Percentiles rank a stretch among this genome's conserved stretches.
These are phyloP conservation scores for Cerastoderma edule DNA, from an alignment of 2,888 invertebrate species.

Conservation along the genomic window DNA sequence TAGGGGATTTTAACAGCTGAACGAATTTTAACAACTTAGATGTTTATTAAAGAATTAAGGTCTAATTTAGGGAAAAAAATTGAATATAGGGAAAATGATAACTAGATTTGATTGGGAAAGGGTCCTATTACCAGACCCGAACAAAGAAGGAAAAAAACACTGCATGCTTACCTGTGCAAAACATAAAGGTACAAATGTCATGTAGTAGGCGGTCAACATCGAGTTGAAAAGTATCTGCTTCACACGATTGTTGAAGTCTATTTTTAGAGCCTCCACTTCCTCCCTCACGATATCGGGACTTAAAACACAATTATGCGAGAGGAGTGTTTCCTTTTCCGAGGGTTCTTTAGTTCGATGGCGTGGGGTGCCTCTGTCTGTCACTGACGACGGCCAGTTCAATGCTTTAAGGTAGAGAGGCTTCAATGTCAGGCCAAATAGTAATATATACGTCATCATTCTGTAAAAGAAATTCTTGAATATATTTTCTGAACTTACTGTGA, in stretches of 20 bases:
- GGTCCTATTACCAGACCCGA: neutral
- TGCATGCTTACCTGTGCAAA: conserved; percentile 90
- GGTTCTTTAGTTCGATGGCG: conserved; percentile 42
- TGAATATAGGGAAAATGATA: neutral
- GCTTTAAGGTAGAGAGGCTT: conserved; percentile 90
- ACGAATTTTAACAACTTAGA: too few relatives aligned
- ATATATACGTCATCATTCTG: conserved; percentile 83
- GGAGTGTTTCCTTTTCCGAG: conserved; percentile 48
- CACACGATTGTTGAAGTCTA: conserved; percentile 94
- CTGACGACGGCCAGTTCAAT: conserved; percentile 75
- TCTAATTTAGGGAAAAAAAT: too few relatives aligned
- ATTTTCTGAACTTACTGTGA: too few relatives aligned
- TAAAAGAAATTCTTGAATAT: too few relatives aligned
- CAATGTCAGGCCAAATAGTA: conserved; percentile 92
- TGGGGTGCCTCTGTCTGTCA: conserved; percentile 59
- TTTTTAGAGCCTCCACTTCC: conserved; percentile 93
- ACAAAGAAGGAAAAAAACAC: neutral
- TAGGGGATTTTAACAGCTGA: too few relatives aligned
- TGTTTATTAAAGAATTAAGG: too few relatives aligned
- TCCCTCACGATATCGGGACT: conserved; percentile 86
- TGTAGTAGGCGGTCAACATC: conserved; percentile 93
- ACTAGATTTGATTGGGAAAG: neutral
- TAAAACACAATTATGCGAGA: conserved; percentile 83
- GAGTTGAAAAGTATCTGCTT: conserved; percentile 95
- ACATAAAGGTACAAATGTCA: conserved; percentile 94